These are phyloP conservation scores for Diadema setosum DNA, from an alignment of 35 echinoderm and acorn worm genomes.

Conservation along the genomic window DNA sequence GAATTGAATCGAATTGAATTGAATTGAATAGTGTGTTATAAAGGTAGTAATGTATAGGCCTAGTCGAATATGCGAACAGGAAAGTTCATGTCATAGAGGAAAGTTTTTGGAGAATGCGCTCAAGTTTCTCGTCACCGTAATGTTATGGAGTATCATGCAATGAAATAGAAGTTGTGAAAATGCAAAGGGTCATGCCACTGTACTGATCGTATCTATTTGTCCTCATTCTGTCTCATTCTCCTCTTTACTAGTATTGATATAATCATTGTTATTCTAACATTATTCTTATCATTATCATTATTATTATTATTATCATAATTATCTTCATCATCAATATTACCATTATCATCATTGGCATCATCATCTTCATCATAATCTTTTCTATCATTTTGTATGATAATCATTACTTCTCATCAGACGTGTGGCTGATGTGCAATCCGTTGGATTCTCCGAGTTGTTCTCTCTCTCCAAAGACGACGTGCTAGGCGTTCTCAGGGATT, in stretches of 20 bases:
- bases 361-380: not conserved
- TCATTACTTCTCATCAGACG: not conserved
- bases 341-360: not conserved
- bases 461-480: not conserved
- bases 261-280: not conserved
- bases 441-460: not conserved
- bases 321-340: not conserved
- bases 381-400: not conserved
- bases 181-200: not conserved
- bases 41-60: too few relatives aligned
- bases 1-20: too few relatives aligned
- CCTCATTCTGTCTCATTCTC: not conserved
- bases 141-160: not conserved
- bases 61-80: too few relatives aligned
- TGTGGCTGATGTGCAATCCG: slow-evolving; percentile 2
- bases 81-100: too few relatives aligned
- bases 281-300: not conserved
- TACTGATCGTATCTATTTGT: not conserved
- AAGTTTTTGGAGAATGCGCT: not conserved
- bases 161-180: not conserved
- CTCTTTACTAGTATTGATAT: not conserved
- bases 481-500: not conserved
- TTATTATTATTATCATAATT: not conserved
- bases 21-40: too few relatives aligned
- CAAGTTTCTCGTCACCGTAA: not conserved